Base-by-base conservation (phyloP, 2,888 invertebrate genomes). In the Drosophila atripex region DNA sequence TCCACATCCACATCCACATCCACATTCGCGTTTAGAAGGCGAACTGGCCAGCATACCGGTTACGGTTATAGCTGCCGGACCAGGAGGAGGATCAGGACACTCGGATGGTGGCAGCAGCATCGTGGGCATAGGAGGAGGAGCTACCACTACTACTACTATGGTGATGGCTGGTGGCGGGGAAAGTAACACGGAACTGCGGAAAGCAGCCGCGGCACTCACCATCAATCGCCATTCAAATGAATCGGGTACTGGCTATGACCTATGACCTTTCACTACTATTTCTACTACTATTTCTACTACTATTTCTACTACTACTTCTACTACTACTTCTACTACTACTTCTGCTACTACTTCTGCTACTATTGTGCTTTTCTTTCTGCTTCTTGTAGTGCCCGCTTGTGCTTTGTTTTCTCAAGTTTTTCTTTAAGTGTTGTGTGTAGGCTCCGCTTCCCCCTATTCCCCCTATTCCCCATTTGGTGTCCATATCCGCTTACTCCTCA, bases 161-260 rank as follows among this genome's bases (percentile, higher is more conserved):
- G 39, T n/a, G 39, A n/a, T 8, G 16, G 6, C 51, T 30, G 72
- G 64, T 51, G 83, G 73, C 41, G 43, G 59, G 35, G 64, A 64
- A 39, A 39, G 60, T 76, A 90, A 90, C 74, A 87, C 89, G 78
- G 90, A 90, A 78, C 80, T 90, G 79, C 89, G 90, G 70, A 90
- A 87, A 79, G 84, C 83, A 47, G 85, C 77, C 25, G 71, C 76
- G 51, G 71, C 68, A 9, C 32, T 78, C 59, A 80, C 83, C 76
- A 89, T 89, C 85, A 89, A 91, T 86, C 90, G 91, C 52, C 91
- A 90, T 87, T 91, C 91, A 56, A 91, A 91, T 82, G 91, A 91
- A 91, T 91, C 91, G 75, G 91, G 91, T 91, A 91, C 76, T 79
- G 32, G 18, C 45, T 73, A 57, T 54, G 30, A 51, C 57, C 35